Evolutionary conservation across 2,797 vertebrate genomes (phyloP).

Genomic region (Perodicticus potto): DNA sequence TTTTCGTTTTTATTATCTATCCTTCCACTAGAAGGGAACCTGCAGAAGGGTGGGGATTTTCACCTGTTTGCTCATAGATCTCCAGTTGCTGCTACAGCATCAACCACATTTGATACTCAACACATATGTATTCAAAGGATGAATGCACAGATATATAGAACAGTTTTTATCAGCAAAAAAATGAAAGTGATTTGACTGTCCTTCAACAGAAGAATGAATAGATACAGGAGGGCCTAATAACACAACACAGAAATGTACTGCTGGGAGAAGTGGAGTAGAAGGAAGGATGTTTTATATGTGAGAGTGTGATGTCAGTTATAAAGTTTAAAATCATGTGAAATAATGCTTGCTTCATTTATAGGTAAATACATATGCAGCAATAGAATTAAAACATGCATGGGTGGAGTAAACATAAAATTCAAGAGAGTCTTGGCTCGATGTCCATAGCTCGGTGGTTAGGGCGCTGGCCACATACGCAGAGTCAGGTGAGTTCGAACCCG

Average conservation of each 20-base stretch:
- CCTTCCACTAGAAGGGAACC: neutral
- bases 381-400: neutral
- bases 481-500: too few relatives aligned
- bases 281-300: neutral
- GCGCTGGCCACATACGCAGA: too few relatives aligned
- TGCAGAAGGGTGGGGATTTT: neutral
- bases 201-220: neutral
- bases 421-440: neutral
- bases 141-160: neutral
- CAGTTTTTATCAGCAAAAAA: neutral
- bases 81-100: neutral
- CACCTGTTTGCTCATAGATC: neutral
- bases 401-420: neutral
- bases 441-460: too few relatives aligned
- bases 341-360: conserved; percentile 3
- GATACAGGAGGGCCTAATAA: neutral
- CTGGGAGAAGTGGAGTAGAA: neutral
- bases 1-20: neutral
- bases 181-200: conserved; percentile 21
- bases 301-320: neutral
- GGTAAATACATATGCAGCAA: neutral
- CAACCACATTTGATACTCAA: neutral
- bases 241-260: neutral
- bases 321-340: neutral
- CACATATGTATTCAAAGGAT: neutral